Evolutionary conservation across 2,797 vertebrate genomes (phyloP), one percentile per base, ranked within the genome.

Genomic region (Rhynchonycteris naso): DNA sequence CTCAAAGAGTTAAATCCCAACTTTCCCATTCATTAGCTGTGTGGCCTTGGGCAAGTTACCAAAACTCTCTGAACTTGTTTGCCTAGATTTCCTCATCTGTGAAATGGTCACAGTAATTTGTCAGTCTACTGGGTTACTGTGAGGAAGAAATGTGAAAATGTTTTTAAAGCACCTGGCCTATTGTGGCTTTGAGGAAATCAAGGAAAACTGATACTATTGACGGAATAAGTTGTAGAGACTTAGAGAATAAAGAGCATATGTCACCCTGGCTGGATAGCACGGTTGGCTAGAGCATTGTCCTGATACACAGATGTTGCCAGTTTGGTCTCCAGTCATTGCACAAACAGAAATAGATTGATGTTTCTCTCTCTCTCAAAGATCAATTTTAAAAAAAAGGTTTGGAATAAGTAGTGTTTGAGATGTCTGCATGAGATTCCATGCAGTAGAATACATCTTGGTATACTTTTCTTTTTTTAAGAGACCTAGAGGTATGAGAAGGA

Each of bases 91-190:
- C 35, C 38, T 80, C 63, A 30, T 83, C 56, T 71, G 61, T 65
- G 61, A 93, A 82, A 68, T 63, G 66, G 56, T 58, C 52, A 78
- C 10, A 58, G 30, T 52, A 75, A 68, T 59, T 33, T 76, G 22
- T 47, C 26, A 33, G 52, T 52, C 66, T 75, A 19, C 15, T 0
- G 2, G 68, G 13, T 63, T 91, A 74, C 28, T 16, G 22, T 78
- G n/a, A 54, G 22, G n/a, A 69, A 85, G 78, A 65, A 30, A 68
- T 54, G 35, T 96, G 80, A 89, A 93, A 88, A 85, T 43, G 38
- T 52, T 80, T 91, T 81, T 79, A 74, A 72, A 88, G 69, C 43
- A 11, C 22, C 43, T 85, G 68, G 50, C n/a, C 56, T 75, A 52
- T 2, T 72, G 35, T 43, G 71, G 24, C 30, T 79, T 87, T 79